These are phyloP conservation scores for Lepus oiostolus DNA, from an alignment of 2,797 vertebrate species.

Conservation along the genomic window DNA sequence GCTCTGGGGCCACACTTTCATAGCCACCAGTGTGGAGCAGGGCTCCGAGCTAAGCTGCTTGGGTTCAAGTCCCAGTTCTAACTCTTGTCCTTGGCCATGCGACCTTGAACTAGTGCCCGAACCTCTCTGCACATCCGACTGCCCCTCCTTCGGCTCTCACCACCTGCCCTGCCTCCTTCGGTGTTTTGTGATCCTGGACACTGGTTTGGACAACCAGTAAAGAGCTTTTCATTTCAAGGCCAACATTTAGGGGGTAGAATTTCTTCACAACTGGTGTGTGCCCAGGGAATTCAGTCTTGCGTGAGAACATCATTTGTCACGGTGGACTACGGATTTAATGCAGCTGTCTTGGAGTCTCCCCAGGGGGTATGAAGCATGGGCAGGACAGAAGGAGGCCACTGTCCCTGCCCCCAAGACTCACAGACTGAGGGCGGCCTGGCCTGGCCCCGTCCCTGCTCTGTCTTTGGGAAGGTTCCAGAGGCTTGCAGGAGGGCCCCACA, in stretches of 20 bases:
- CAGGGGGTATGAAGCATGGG: not conserved
- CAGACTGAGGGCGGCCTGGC: not conserved
- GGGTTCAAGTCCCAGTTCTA: constrained; percentile 7
- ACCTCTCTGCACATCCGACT: not conserved
- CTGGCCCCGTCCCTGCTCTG: not conserved
- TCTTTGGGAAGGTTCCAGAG: constrained; percentile 43
- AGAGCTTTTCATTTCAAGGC: constrained; percentile 57
- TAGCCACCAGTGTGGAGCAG: not conserved
- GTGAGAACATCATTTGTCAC: constrained; percentile 68
- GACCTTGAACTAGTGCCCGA: not conserved
- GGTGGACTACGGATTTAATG: constrained; percentile 71
- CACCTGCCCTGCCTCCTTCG: not conserved
- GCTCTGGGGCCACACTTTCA: not conserved
- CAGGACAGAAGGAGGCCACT: not conserved
- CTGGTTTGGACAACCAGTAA: not conserved
- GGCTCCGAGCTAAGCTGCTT: not conserved
- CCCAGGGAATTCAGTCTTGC: constrained; percentile 54
- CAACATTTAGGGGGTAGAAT: constrained; percentile 61
- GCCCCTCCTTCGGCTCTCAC: no score
- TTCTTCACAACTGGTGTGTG: constrained; percentile 69
- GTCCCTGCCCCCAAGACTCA: not conserved
- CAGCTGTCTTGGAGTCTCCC: constrained; percentile 69
- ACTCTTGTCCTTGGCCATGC: not conserved
- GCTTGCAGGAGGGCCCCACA: not conserved
- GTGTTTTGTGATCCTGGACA: not conserved